Base-by-base conservation (phyloP, 2,797 vertebrate genomes). In the Enteromius argenteus region DNA sequence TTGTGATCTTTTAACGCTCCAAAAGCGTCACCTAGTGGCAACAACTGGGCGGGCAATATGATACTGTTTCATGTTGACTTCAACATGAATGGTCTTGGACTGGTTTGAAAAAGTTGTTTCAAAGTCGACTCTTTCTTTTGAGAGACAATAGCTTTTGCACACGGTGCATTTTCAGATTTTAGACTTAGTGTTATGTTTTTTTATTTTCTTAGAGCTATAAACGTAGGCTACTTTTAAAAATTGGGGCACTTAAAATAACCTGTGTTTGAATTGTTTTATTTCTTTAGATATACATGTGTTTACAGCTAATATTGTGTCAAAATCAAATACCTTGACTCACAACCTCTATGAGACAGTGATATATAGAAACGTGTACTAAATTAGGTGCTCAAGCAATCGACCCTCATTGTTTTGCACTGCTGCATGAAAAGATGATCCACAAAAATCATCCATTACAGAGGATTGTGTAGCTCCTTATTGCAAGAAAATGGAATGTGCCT, bases 401-500 rank as follows among this genome's bases (percentile, higher is more conserved):
- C 62, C 49, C 66, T 58, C 56, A 67, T 66, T 60, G 42, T 44
- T 51, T 76, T 68, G 62, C 14, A 53, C 27, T 2, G 39, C 60
- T 39, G 35, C 37, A 32, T 37, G 32, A 42, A 39, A 84, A 68
- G 62, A 56, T 23, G 74, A 80, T 76, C 69, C 69, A 64, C 58
- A 79, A 51, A 68, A 84, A 84, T 86, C 75, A n/a, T 10, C 74
- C 53, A 51, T 84, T 73, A 78, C 46, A 44, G 69, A 66, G 79
- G 64, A 82, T 82, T 42, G 74, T 80, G 75, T 53, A 56, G 62
- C 84, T 72, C 79, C 32, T 87, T 83, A 83, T 87, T 79, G 84
- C 72, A 79, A 89, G 86, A 86, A 88, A 89, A 90, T 84, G 42
- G 74, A 89, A 87, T 86, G 87, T 89, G 88, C 73, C 89, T 87